phyloP scores from a whole-genome alignment of 2,797 vertebrate genomes.

The Liparis tanakae region DNA sequence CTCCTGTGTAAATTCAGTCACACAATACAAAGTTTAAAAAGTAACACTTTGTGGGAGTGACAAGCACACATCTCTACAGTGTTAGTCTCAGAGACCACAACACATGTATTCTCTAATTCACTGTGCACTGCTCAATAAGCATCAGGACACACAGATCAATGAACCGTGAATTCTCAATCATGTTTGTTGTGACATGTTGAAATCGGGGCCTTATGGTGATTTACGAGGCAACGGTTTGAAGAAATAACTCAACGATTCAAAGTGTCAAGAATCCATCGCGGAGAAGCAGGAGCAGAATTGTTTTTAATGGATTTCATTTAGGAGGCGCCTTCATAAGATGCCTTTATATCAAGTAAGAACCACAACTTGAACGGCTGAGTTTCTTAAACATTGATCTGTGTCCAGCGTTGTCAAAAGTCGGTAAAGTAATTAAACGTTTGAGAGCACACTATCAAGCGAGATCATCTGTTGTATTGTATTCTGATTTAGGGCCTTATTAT shows the following conservation, averaged over 20 bases:
- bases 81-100: not conserved
- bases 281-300: slow-evolving; percentile 18
- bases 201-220: not conserved
- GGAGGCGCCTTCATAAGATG: slow-evolving; percentile 7
- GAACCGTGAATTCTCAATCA: slow-evolving; percentile 11
- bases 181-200: slow-evolving; percentile 6
- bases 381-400: slow-evolving; percentile 16
- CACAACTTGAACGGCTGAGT: not conserved
- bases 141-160: slow-evolving; percentile 17
- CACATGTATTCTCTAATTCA: slow-evolving; percentile 8
- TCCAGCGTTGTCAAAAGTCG: not conserved
- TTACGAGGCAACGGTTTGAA: not conserved
- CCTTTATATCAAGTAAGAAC: slow-evolving; percentile 11
- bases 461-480: not conserved
- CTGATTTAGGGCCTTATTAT: not conserved
- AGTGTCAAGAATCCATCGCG: slow-evolving; percentile 32
- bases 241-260: not conserved
- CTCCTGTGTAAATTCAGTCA: slow-evolving; percentile 28
- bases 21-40: slow-evolving; percentile 27
- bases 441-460: no score
- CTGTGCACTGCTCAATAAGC: not conserved
- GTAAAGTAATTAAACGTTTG: no score
- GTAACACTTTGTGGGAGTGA: not conserved
- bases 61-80: slow-evolving; percentile 22
- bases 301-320: slow-evolving; percentile 43